Evolutionary conservation across 2,888 invertebrate species (phyloP), one percentile per base, ranked within the genome.

Genomic region (Drosophila pullipes): DNA sequence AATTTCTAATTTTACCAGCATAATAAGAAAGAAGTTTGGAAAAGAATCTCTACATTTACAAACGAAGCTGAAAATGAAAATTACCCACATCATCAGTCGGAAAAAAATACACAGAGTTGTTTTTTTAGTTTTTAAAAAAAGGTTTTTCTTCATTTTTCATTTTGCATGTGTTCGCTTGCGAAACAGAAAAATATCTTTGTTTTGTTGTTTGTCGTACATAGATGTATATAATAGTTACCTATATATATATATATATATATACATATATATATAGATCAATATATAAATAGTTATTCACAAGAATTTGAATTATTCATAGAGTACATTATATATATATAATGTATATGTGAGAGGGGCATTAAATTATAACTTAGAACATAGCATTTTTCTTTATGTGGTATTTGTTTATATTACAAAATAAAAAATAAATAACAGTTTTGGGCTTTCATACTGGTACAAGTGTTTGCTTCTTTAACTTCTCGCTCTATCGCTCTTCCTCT

Each of bases 371-470:
- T 78, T 76, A 80, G 35, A 61, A 55, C 10, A 39, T 52, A 73
- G 53, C 31, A 49, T 50, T 60, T 30, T 63, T 54, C 16, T 64
- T 49, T 57, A 63, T 52, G 54, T 59, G 37, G 52, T 53, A 52
- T 44, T 25, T 55, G 13, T 39, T 37, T 73, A 85, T 76, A 60
- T 82, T 82, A 87, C 85, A 87, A 88, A 86, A 87, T 87, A 79
- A 85, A 84, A 89, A 88, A 85, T 88, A 88, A 88, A 88, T 88
- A 88, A 88, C 87, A 88, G 90, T 87, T 88, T 89, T 87, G 88
- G 87, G 89, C 76, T 78, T 87, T 83, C 68, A 81, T 87, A 86
- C 85, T 86, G 85, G 85, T 86, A 86, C 89, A 86, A 81, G 89
- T 86, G 85, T 89, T 61, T 68, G 35, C 59, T 57, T 54, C 44